Evolutionary conservation across 2,797 vertebrate species (phyloP), one percentile per base, ranked within the genome.

Genomic region (Sebastes taczanowskii): DNA sequence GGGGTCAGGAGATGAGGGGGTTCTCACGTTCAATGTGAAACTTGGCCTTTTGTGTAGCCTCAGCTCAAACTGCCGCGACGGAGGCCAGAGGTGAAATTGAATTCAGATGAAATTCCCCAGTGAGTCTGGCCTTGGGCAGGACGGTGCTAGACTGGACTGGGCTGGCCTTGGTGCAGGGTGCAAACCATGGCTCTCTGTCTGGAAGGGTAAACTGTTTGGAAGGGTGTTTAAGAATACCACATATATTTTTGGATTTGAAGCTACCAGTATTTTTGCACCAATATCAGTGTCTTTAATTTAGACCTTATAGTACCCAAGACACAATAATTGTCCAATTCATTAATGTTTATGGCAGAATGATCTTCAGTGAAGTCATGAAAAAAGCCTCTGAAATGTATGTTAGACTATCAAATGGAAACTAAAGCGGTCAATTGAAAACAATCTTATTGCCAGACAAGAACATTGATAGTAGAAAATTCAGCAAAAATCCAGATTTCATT

Each of bases 1-100:
- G 93, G 91, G 97, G 97, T 98, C 97, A 98, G 96, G 92, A 96
- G 97, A 97, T 96, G 97, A 97, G 95, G 95, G 94, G 94, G 95
- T 98, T 98, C 97, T 98, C 97, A 98, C 96, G 94, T 97, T 97
- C 94, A 95, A 95, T 95, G 96, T 95, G 95, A 96, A 96, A 94
- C 95, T 95, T 93, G 94, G 95, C 94, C 95, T 96, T 93, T 97
- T 98, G 96, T 97, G 95, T 95, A 84, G 86, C 88, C 88, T 68
- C 88, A 92, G 94, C 94, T 95, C 93, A 95, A 96, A 95, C 95
- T 96, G 95, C 81, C 68, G 81, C 89, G 90, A 95, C 94, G 92
- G 91, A 95, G 96, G 95, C 93, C 95, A 94, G 94, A 96, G 93
- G 93, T 96, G 95, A 96, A 96, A 95, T 95, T 95, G 94, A 95